Evolutionary conservation across 1,140 invertebrate species (phyloP).

Genomic region (Bombus fervidus): DNA sequence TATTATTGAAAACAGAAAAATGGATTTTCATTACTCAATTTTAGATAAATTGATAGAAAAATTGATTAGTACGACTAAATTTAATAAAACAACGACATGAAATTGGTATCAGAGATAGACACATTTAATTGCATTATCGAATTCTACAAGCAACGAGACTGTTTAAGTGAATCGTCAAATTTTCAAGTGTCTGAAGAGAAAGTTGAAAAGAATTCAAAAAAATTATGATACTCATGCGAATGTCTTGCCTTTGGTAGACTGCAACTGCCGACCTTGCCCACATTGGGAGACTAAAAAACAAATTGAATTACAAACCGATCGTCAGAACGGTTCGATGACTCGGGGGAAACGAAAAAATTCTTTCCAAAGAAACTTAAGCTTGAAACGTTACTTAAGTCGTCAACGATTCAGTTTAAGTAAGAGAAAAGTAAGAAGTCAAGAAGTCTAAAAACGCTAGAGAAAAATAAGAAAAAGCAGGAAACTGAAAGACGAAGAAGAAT

Average conservation of each 20-base stretch:
- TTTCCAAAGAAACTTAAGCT: not conserved
- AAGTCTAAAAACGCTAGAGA: not conserved
- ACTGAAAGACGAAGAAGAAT: not conserved
- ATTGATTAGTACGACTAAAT: not conserved
- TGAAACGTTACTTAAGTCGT: not conserved
- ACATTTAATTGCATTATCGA: not conserved
- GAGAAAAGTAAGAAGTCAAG: not conserved
- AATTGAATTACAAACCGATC: not conserved
- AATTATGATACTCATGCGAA: not conserved
- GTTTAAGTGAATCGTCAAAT: not conserved
- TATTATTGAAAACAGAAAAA: too few relatives aligned
- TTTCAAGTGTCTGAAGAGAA: not conserved
- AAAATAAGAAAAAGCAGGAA: not conserved
- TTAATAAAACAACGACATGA: not conserved
- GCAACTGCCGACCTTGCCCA: slow-evolving; percentile 2
- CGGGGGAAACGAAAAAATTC: not conserved
- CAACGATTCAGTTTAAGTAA: not conserved
- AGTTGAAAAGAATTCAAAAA: not conserved
- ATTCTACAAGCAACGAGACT: not conserved
- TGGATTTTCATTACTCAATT: too few relatives aligned
- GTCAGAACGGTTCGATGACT: not conserved
- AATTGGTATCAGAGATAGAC: too few relatives aligned
- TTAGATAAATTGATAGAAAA: not conserved
- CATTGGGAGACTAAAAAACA: slow-evolving; percentile 13
- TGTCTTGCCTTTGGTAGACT: slow-evolving; percentile 51